phyloP scores from a whole-genome alignment of 1,140 invertebrate genomes.

The Heliconius eleuchia region DNA sequence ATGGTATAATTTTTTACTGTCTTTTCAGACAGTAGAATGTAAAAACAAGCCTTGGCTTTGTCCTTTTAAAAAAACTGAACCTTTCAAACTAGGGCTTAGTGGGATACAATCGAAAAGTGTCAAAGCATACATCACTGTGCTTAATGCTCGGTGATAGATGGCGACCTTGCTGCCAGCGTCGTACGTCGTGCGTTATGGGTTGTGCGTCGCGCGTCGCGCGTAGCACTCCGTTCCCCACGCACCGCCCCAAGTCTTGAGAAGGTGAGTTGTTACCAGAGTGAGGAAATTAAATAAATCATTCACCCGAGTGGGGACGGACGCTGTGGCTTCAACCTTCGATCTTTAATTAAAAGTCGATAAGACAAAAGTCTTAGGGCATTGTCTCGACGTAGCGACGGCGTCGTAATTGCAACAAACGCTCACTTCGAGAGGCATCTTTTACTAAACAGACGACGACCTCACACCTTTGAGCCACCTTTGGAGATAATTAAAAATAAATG shows the following conservation, averaged over 20 bases:
- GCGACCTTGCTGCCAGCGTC: not conserved
- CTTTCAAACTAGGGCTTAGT: not conserved
- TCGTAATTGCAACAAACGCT: not conserved
- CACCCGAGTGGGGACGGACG: no score
- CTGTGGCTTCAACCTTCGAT: no score
- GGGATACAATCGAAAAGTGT: not conserved
- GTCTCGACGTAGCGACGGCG: not conserved
- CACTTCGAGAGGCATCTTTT: not conserved
- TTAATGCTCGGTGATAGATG: not conserved
- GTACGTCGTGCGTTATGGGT: no score
- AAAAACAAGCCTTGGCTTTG: not conserved
- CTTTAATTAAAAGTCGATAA: slow-evolving; percentile 3
- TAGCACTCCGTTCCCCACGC: no score
- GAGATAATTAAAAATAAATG: not conserved
- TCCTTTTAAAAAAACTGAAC: not conserved
- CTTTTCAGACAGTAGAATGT: not conserved
- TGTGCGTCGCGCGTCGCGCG: no score
- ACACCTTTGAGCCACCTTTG: not conserved
- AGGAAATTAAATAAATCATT: no score
- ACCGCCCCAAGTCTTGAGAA: no score
- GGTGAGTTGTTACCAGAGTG: no score
- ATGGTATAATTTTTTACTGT: no score
- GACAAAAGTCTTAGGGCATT: not conserved
- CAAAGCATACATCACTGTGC: not conserved
- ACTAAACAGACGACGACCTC: not conserved